Conservation (phyloP, 2,888 invertebrate species). For the Sinopyrophorus schimmeli region DNA sequence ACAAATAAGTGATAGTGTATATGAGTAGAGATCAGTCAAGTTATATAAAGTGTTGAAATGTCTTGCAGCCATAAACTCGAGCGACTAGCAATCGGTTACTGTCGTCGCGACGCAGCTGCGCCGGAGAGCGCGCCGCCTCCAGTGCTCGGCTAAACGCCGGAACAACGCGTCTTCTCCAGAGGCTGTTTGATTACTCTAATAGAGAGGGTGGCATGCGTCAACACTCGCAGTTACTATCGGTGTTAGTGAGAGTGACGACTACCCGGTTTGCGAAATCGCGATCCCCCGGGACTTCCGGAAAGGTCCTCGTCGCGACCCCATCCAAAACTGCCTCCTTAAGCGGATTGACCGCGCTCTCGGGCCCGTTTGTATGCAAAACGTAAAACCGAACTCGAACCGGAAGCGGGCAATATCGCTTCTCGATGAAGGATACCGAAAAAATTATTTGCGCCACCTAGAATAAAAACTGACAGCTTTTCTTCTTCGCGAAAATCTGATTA, state of each 20-base stretch:
- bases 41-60: constrained; percentile 34
- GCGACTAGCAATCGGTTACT: constrained; percentile 34
- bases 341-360: constrained; percentile 28
- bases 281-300: constrained; percentile 19
- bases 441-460: no score
- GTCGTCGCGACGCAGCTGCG: constrained; percentile 37
- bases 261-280: constrained; percentile 22
- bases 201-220: constrained; percentile 28
- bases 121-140: constrained; percentile 37
- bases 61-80: constrained; percentile 36
- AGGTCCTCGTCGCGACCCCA: constrained; percentile 21
- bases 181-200: constrained; percentile 31
- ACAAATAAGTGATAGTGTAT: constrained; percentile 34
- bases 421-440: no score
- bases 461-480: no score
- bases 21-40: constrained; percentile 35
- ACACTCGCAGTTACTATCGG: constrained; percentile 25
- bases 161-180: constrained; percentile 35
- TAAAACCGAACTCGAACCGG: constrained; percentile 15
- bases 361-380: constrained; percentile 30
- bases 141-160: constrained; percentile 39
- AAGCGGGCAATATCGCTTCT: no score
- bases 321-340: constrained; percentile 21
- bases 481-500: no score
- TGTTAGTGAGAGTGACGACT: constrained; percentile 30